Base-by-base conservation (phyloP, 2,888 invertebrate genomes). In the Sesia apiformis region DNA sequence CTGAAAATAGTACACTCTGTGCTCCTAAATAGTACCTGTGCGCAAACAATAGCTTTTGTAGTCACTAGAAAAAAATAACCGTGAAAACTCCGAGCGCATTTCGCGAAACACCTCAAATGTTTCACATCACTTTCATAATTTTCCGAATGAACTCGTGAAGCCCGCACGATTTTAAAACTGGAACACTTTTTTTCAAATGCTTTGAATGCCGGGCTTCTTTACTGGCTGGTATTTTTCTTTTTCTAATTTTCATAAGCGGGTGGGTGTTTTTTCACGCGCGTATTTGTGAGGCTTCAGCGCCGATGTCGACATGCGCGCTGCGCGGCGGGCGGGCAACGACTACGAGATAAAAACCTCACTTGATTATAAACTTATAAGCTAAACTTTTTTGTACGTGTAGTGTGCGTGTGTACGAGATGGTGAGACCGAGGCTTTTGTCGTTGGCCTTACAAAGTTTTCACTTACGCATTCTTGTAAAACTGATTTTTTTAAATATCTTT, bases 321-420 rank as follows among this genome's bases (percentile, higher is more conserved):
- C 75, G 66, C 82, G 85, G 74, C 85, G 81, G 76, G 66, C 86
- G 80, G 76, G 79, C 78, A 77, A 71, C 84, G 85, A 89, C 89
- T 89, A 87, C 85, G 78, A 86, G 88, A 89, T 89, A 89, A 88
- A 88, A 88, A 88, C 88, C 79, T 75, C 78, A 83, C 80, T 85
- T 88, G 84, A 88, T 87, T 89, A 88, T 87, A 87, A 89, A 87
- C 86, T 88, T 88, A 87, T 87, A 84, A 87, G 88, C 84, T 87
- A 83, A 84, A 85, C 83, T 86, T 89, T 84, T 87, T 83, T 78
- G 69, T 76, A 68, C 63, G 85, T 85, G 88, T 87, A 23, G 88
- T 76, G 86, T 84, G 77, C 66, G 72, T 84, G 78, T 66, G 72
- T 70, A 72, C 72, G 72, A 74, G 72, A 68, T 70, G 64, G 79